phyloP scores from a whole-genome alignment of 2,113 vertebrate species.

The Cervus canadensis region DNA sequence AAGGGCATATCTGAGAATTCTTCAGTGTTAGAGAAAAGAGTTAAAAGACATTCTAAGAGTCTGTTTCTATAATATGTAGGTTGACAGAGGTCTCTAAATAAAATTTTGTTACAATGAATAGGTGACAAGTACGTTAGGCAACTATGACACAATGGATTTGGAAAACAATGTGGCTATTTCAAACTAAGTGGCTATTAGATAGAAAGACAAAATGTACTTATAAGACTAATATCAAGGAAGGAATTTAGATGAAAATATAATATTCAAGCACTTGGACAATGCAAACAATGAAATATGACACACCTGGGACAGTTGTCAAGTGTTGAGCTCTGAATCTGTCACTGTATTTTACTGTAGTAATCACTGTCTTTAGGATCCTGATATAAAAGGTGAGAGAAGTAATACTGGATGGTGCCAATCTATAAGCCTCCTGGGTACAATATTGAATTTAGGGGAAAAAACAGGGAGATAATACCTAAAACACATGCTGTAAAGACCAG shows the following conservation, averaged over 20 bases:
- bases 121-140: not conserved
- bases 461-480: not conserved
- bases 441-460: not conserved
- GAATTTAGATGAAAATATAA: not conserved
- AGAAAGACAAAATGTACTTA: not conserved
- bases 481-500: not conserved
- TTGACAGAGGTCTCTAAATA: not conserved
- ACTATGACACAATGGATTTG: not conserved
- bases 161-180: constrained; percentile 39
- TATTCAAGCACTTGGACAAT: not conserved
- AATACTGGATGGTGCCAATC: constrained; percentile 18
- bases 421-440: not conserved
- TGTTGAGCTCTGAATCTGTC: not conserved
- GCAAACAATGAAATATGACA: not conserved
- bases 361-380: not conserved
- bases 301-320: not conserved
- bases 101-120: constrained; percentile 9
- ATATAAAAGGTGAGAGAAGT: not conserved
- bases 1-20: not conserved
- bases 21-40: not conserved
- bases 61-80: not conserved
- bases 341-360: not conserved
- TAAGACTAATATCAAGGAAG: not conserved
- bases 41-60: not conserved
- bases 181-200: constrained; percentile 5